Evolutionary conservation across 2,113 vertebrate species (phyloP).

Genomic region (Etheostoma spectabile): DNA sequence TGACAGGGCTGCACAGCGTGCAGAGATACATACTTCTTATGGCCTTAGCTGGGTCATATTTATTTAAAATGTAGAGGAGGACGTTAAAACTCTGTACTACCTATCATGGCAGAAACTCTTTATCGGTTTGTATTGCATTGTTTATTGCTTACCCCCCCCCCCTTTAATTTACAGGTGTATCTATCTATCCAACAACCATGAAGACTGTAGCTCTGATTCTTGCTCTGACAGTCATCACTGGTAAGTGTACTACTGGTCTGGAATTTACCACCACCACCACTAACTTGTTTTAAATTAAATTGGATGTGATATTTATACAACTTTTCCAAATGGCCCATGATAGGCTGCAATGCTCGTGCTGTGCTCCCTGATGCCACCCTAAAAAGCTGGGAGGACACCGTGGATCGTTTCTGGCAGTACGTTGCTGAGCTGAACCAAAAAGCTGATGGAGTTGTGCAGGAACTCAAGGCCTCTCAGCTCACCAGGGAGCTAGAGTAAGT

Average conservation of each 20-base stretch:
- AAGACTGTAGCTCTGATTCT: constrained; percentile 81
- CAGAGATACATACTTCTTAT: not conserved
- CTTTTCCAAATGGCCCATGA: not conserved
- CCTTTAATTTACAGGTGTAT: constrained; percentile 60
- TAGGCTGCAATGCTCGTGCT: constrained; percentile 83
- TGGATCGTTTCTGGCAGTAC: constrained; percentile 83
- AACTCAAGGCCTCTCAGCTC: constrained; percentile 82
- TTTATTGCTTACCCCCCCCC: not conserved
- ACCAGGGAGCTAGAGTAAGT: constrained; percentile 87
- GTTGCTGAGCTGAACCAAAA: constrained; percentile 74
- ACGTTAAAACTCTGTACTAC: not conserved
- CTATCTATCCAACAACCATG: constrained; percentile 79
- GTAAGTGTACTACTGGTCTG: constrained; percentile 55
- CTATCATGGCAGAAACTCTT: not conserved
- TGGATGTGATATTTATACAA: not conserved
- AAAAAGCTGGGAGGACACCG: constrained; percentile 78
- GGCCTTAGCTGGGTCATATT: not conserved
- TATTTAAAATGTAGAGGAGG: not conserved
- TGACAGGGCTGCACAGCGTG: not conserved
- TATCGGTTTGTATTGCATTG: not conserved
- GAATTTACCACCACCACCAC: too few species aligned
- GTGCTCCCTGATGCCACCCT: constrained; percentile 63
- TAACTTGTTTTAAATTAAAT: too few species aligned
- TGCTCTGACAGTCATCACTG: constrained; percentile 80
- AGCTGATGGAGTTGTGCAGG: constrained; percentile 72